Percentiles rank a stretch among this genome's conserved stretches.
Conservation (phyloP, 2,888 invertebrate species). For the Incurvaria masculella region DNA sequence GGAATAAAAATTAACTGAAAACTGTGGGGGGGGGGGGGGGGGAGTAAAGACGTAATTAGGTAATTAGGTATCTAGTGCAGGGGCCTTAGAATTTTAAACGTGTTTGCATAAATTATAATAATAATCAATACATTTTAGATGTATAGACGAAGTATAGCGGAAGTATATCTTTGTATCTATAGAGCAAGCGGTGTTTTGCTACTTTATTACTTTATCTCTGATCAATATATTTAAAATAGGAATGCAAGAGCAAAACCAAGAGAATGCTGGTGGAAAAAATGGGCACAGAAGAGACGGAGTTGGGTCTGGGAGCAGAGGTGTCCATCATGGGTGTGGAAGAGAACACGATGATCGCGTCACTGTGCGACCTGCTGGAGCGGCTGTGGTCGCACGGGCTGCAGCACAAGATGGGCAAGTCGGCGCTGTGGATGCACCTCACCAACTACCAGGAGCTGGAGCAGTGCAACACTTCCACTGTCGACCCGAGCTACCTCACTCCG, state of each 20-base stretch:
- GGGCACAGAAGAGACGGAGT: conserved; percentile 93
- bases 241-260: conserved; percentile 93
- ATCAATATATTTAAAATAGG: no score
- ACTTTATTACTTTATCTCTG: no score
- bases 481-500: conserved; percentile 53
- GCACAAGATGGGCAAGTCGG: conserved; percentile 95
- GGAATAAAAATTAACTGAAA: no score
- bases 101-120: no score
- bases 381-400: conserved; percentile 98
- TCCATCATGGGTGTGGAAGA: conserved; percentile 81
- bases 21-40: no score
- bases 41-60: no score
- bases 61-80: no score
- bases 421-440: conserved; percentile 92
- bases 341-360: conserved; percentile 95
- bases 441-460: conserved; percentile 86
- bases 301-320: conserved; percentile 84
- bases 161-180: no score
- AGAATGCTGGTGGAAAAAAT: conserved; percentile 98
- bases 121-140: no score
- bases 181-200: no score
- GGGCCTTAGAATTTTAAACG: no score
- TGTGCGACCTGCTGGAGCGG: conserved; percentile 95
- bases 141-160: no score
- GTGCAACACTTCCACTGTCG: conserved; percentile 50